These are phyloP conservation scores for Aplodontia rufa DNA, from an alignment of 2,113 vertebrate species.

Conservation along the genomic window DNA sequence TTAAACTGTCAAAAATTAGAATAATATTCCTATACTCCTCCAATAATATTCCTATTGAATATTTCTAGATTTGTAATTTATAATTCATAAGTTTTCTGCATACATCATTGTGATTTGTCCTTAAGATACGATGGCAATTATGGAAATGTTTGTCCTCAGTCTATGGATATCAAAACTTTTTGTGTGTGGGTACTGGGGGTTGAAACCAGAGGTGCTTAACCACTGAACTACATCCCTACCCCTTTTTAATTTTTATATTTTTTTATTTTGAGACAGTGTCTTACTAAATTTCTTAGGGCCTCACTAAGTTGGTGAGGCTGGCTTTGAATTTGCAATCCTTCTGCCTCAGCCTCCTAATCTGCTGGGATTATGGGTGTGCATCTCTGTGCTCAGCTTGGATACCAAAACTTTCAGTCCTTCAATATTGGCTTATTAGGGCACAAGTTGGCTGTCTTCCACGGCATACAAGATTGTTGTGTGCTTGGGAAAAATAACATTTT, in stretches of 20 bases:
- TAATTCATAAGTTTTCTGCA: not conserved
- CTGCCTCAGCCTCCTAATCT: too few species aligned
- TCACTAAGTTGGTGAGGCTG: too few species aligned
- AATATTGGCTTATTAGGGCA: not conserved
- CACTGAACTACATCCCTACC: too few species aligned
- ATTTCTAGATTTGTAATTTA: not conserved
- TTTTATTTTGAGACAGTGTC: too few species aligned
- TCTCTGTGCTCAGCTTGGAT: too few species aligned
- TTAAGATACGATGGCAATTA: not conserved
- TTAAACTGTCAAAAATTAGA: not conserved
- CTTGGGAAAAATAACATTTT: not conserved
- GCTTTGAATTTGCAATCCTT: too few species aligned
- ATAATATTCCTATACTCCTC: not conserved
- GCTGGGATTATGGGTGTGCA: too few species aligned
- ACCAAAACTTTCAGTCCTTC: not conserved
- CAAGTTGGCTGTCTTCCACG: not conserved
- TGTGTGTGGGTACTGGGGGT: too few species aligned
- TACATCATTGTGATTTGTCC: not conserved
- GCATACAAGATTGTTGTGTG: not conserved
- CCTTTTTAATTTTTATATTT: too few species aligned
- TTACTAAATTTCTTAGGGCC: too few species aligned
- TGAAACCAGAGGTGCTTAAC: too few species aligned
- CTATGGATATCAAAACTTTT: not conserved
- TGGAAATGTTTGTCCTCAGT: not conserved
- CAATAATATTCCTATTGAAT: too few species aligned